A percentile compares a stretch with the other conserved stretches of the same genome.
phyloP scores from a whole-genome alignment of 2,797 vertebrate species.

The Poeciliopsis paucimaculata region DNA sequence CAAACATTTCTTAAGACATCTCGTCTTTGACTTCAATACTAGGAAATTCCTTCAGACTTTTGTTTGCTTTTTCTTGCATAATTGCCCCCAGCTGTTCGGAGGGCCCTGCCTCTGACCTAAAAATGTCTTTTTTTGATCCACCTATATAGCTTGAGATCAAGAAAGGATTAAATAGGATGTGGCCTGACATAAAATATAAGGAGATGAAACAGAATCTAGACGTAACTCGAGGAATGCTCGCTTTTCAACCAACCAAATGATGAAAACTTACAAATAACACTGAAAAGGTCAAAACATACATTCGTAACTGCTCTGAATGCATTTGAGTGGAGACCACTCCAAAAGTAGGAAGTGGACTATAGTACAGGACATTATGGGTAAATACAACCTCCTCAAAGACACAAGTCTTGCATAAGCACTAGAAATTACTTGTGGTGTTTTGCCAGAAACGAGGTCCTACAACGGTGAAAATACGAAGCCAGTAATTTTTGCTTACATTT shows the following conservation, averaged over 20 bases:
- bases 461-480: too few relatives aligned
- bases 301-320: not conserved
- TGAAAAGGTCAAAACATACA: not conserved
- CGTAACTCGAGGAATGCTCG: not conserved
- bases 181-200: not conserved
- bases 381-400: too few relatives aligned
- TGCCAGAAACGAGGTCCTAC: too few relatives aligned
- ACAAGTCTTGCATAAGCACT: too few relatives aligned
- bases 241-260: not conserved
- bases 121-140: not conserved
- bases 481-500: too few relatives aligned
- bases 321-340: too few relatives aligned
- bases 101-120: not conserved
- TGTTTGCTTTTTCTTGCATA: not conserved
- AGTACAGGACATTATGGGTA: too few relatives aligned
- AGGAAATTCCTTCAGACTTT: not conserved
- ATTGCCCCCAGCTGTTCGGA: constrained; percentile 4
- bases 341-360: too few relatives aligned
- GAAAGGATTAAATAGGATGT: not conserved
- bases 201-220: not conserved
- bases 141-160: not conserved
- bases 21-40: constrained; percentile 15
- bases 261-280: not conserved
- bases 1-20: not conserved
- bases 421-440: too few relatives aligned